Conservation (phyloP, 2,797 vertebrate species). For the Bradypodion pumilum region DNA sequence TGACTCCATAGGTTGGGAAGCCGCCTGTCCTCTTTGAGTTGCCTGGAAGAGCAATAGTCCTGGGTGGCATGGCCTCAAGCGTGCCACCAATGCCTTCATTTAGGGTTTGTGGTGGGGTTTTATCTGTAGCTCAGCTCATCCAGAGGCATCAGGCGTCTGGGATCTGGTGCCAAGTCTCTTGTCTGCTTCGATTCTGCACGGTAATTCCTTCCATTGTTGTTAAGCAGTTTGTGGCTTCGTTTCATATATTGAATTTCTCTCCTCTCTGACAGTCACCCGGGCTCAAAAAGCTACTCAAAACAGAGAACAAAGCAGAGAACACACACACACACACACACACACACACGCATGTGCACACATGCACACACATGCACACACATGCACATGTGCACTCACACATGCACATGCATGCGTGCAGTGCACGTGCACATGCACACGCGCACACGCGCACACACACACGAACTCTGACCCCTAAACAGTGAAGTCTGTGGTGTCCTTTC, state of each 20-base stretch:
- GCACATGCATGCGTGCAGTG: too few species aligned
- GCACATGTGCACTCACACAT: too few species aligned
- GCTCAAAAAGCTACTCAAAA: background rate
- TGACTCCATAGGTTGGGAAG: background rate
- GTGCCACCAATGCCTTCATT: too few species aligned
- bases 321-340: too few species aligned
- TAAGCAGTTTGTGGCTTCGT: background rate
- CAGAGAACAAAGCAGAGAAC: background rate
- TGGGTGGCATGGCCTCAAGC: background rate
- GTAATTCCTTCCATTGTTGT: background rate
- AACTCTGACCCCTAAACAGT: too few species aligned
- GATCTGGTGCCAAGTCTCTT: too few species aligned
- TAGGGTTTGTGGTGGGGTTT: fast-evolving
- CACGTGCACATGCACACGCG: too few species aligned
- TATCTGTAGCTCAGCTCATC: background rate
- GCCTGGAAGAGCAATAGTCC: background rate
- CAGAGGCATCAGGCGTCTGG: background rate
- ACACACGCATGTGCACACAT: too few species aligned
- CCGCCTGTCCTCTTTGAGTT: background rate
- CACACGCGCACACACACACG: too few species aligned
- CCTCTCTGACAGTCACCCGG: background rate
- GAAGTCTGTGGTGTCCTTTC: too few species aligned
- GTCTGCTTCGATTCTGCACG: background rate
- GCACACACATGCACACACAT: too few species aligned
- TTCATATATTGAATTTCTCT: background rate